Conservation (phyloP, 1,140 invertebrate species). For the Euglossa dilemma region DNA sequence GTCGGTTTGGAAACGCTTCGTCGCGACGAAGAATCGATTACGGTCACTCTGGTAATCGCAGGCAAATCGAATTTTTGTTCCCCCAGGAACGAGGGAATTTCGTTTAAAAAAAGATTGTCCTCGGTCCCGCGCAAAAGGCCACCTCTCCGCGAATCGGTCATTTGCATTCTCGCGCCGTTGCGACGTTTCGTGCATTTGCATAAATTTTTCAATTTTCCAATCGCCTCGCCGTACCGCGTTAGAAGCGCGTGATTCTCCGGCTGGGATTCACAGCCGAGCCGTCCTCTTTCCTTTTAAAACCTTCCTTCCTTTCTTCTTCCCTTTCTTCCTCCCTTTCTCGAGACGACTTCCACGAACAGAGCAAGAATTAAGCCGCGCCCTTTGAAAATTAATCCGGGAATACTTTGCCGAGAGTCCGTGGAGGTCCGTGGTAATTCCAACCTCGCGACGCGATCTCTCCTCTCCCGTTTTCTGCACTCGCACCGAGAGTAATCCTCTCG, state of each 20-base stretch:
- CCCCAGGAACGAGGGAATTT: background rate
- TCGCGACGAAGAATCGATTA: background rate
- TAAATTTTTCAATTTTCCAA: slow-evolving; percentile 3
- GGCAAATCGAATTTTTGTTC: background rate
- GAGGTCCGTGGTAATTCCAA: background rate
- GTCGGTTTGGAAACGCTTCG: background rate
- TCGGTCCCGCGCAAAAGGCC: background rate
- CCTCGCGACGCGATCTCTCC: slow-evolving; percentile 7
- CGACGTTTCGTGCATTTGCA: background rate
- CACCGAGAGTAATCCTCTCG: slow-evolving; percentile 23
- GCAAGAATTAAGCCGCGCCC: background rate
- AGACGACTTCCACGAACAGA: background rate
- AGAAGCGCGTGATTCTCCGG: background rate
- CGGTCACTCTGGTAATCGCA: background rate
- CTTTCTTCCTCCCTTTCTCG: background rate
- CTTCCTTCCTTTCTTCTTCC: background rate
- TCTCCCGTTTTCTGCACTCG: background rate
- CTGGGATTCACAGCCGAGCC: background rate
- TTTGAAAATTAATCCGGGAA: slow-evolving; percentile 31
- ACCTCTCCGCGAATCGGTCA: background rate
- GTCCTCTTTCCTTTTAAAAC: too few species aligned
- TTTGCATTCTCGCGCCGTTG: slow-evolving; percentile 10
- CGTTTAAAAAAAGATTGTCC: background rate
- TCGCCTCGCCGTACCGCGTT: background rate
- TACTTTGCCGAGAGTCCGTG: background rate